Evolutionary conservation across 2,888 invertebrate species (phyloP).

Genomic region (Dryocosmus kuriphilus): DNA sequence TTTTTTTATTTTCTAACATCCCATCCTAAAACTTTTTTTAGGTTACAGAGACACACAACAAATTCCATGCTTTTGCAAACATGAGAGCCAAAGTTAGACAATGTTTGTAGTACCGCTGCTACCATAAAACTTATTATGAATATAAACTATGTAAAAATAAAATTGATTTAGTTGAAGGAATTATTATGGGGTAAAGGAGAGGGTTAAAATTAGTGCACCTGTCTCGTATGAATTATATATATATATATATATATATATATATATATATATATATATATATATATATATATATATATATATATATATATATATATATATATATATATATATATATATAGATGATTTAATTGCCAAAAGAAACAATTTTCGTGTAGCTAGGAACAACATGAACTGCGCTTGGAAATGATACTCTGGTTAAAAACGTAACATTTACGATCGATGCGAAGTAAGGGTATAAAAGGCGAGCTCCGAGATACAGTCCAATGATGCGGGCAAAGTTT

Average conservation of each 20-base stretch:
- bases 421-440: constrained; percentile 32
- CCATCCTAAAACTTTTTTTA: too few relatives aligned
- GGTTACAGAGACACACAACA: too few relatives aligned
- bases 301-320: constrained; percentile 57
- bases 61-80: too few relatives aligned
- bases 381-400: constrained; percentile 73
- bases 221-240: constrained; percentile 53
- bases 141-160: not conserved
- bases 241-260: too few relatives aligned
- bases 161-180: not conserved
- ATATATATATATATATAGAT: constrained; percentile 56
- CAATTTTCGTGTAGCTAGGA: constrained; percentile 72
- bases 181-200: not conserved
- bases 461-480: constrained; percentile 65
- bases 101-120: too few relatives aligned
- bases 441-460: constrained; percentile 55
- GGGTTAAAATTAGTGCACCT: constrained; percentile 33
- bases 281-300: too few relatives aligned
- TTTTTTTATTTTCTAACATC: too few relatives aligned
- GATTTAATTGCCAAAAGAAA: constrained; percentile 73
- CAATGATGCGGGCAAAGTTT: constrained; percentile 61
- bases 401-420: constrained; percentile 53
- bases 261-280: too few relatives aligned
- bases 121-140: constrained; percentile 42
- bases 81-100: too few relatives aligned